Evolutionary conservation across 1,140 invertebrate species (phyloP).

Genomic region (Hycleus cichorii): DNA sequence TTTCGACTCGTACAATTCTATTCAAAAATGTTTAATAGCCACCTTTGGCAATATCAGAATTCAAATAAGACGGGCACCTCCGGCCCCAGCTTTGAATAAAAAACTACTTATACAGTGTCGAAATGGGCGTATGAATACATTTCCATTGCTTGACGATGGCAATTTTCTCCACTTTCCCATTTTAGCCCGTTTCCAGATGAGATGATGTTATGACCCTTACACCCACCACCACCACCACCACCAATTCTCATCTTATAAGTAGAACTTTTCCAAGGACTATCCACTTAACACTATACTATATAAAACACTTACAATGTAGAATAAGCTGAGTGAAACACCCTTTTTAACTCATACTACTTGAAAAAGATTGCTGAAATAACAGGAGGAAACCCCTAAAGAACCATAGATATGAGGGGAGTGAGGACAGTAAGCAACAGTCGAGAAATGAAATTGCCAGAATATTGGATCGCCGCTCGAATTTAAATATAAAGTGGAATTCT

Average conservation of each 20-base stretch:
- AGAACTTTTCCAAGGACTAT: neutral
- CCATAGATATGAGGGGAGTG: neutral
- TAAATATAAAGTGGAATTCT: conserved; percentile 23
- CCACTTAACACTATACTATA: neutral
- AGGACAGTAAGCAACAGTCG: neutral
- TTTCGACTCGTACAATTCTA: too few species aligned
- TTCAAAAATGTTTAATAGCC: conserved; percentile 6
- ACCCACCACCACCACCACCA: conserved; percentile 1
- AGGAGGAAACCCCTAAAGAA: neutral
- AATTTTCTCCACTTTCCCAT: conserved; percentile 15
- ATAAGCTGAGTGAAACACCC: too few species aligned
- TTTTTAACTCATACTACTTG: neutral
- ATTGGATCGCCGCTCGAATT: conserved; percentile 18
- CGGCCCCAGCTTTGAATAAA: conserved; percentile 13
- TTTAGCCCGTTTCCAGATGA: conserved; percentile 8
- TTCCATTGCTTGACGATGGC: conserved; percentile 7
- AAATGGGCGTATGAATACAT: conserved; percentile 14
- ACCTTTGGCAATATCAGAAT: conserved; percentile 8
- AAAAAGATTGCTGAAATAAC: neutral
- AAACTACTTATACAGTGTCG: conserved; percentile 13
- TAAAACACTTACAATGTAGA: too few species aligned
- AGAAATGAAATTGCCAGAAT: conserved; percentile 21
- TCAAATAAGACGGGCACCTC: conserved; percentile 8
- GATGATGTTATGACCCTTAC: conserved; percentile 8
- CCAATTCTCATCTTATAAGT: conserved; percentile 6